These are phyloP conservation scores for Dendrocopos noguchii DNA, from an alignment of 2,113 vertebrate genomes.

Conservation along the genomic window DNA sequence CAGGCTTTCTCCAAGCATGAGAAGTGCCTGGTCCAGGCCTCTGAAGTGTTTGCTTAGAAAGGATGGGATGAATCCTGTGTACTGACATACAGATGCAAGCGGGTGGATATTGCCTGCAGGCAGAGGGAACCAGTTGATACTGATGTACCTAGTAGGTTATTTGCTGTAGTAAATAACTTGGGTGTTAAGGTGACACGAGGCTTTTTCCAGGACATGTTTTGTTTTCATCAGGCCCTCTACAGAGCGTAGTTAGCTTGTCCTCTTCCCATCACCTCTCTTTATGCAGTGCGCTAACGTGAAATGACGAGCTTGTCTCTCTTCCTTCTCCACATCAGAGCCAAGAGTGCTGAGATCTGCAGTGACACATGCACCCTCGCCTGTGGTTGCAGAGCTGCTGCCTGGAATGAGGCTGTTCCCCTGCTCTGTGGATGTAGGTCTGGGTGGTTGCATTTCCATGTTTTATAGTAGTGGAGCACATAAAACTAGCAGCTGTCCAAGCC, in stretches of 20 bases:
- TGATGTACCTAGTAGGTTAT: not conserved
- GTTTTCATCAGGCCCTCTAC: not conserved
- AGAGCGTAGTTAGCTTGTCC: not conserved
- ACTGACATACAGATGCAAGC: not conserved
- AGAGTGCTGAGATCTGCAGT: not conserved
- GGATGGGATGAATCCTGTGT: not conserved
- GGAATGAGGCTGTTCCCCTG: not conserved
- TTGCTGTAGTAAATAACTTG: not conserved
- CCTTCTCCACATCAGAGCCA: slow-evolving; percentile 13
- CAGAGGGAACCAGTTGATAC: not conserved
- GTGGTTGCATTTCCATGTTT: not conserved
- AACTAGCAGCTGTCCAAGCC: not conserved
- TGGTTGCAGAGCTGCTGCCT: not conserved
- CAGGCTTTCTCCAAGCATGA: not conserved
- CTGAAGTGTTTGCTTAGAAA: not conserved
- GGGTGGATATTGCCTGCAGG: not conserved
- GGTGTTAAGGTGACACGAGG: not conserved
- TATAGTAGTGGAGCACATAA: not conserved
- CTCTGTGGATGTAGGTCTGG: not conserved
- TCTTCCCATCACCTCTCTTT: slow-evolving; percentile 1
- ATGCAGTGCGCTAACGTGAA: not conserved
- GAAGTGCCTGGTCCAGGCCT: not conserved
- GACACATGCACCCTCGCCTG: not conserved
- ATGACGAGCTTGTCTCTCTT: slow-evolving; percentile 59
- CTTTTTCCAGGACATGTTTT: not conserved